Percentiles rank a stretch among this genome's conserved stretches.
Evolutionary conservation across 2,888 invertebrate species (phyloP).

Genomic region (Ophioninae sp.): DNA sequence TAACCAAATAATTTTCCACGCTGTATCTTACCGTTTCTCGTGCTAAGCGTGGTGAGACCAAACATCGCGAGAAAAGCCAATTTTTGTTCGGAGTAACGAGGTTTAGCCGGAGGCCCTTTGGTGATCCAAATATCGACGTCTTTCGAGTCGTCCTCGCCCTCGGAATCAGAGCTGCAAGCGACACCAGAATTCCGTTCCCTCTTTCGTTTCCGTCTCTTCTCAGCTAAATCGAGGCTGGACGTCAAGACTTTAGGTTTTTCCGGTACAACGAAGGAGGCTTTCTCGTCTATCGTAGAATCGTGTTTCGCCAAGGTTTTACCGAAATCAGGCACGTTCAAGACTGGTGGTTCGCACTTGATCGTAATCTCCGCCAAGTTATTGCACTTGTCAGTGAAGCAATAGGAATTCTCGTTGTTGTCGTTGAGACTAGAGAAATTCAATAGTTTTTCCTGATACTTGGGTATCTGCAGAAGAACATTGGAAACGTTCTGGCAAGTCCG

Average conservation of each 20-base stretch:
- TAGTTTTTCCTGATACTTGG: constrained; percentile 78
- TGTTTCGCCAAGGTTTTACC: constrained; percentile 76
- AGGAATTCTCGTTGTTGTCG: constrained; percentile 67
- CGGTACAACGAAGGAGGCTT: constrained; percentile 68
- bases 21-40: constrained; percentile 83
- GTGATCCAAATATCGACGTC: constrained; percentile 83
- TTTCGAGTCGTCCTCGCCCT: constrained; percentile 81
- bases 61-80: constrained; percentile 85
- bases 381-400: constrained; percentile 77
- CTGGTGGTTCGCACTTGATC: constrained; percentile 75
- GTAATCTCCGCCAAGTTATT: constrained; percentile 76
- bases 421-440: constrained; percentile 72
- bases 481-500: constrained; percentile 79
- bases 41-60: constrained; percentile 84
- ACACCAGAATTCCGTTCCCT: constrained; percentile 73
- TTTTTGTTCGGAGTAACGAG: constrained; percentile 82
- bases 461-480: constrained; percentile 77
- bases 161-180: constrained; percentile 82
- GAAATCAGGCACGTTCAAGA: constrained; percentile 79
- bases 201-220: constrained; percentile 82
- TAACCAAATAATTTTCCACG: neutral
- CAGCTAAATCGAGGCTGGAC: constrained; percentile 82
- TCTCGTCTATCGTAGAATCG: constrained; percentile 59
- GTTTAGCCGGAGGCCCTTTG: constrained; percentile 82
- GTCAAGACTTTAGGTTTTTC: constrained; percentile 74